Conservation (phyloP, 2,113 vertebrate species). For the Nesospiza acunhae region DNA sequence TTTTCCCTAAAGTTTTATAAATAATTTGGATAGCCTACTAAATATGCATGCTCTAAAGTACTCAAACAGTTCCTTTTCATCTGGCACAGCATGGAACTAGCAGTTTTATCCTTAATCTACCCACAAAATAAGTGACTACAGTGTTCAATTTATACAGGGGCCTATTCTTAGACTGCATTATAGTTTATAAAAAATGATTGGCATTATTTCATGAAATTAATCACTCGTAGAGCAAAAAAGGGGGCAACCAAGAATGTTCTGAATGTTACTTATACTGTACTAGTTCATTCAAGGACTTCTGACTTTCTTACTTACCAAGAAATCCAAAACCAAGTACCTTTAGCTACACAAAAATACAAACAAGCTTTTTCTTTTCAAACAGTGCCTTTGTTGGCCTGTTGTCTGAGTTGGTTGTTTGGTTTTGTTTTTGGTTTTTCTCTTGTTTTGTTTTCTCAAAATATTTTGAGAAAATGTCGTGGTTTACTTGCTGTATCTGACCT, state of each 20-base stretch:
- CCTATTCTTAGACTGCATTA: constrained; percentile 49
- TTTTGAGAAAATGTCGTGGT: not conserved
- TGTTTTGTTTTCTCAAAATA: not conserved
- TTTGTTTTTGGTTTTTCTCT: not conserved
- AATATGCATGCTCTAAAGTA: constrained; percentile 61
- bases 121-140: constrained; percentile 56
- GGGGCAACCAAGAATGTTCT: not conserved
- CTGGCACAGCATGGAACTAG: constrained; percentile 58
- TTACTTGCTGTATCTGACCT: not conserved
- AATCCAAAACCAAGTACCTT: not conserved
- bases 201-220: constrained; percentile 11
- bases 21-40: constrained; percentile 64
- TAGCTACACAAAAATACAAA: not conserved
- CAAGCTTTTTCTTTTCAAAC: not conserved
- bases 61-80: constrained; percentile 64
- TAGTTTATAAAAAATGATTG: constrained; percentile 45
- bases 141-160: constrained; percentile 36
- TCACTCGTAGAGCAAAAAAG: not conserved
- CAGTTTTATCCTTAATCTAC: constrained; percentile 60
- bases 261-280: constrained; percentile 17
- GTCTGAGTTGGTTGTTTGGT: not conserved
- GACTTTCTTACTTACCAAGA: not conserved
- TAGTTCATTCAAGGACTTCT: not conserved
- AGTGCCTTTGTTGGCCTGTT: not conserved
- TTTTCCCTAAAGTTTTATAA: constrained; percentile 58